These are phyloP conservation scores for Chrysocyon brachyurus DNA, from an alignment of 2,797 vertebrate species.

Conservation along the genomic window DNA sequence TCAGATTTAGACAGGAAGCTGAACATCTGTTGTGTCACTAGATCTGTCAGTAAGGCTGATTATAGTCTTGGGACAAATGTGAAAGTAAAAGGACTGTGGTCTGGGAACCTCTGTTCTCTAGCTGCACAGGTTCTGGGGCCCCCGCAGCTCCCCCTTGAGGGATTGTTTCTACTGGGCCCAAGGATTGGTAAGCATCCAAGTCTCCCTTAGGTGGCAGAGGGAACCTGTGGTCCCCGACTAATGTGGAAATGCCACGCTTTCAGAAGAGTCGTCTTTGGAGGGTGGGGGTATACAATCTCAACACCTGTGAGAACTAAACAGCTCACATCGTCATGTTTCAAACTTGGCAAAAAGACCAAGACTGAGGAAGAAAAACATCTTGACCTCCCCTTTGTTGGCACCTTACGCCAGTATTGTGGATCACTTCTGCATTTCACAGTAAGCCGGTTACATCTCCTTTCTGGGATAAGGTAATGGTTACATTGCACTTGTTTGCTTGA, in stretches of 20 bases:
- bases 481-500: constrained; percentile 72
- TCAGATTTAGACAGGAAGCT: background rate
- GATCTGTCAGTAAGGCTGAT: background rate
- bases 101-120: background rate
- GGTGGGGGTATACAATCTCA: background rate
- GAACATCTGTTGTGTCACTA: constrained; percentile 10
- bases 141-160: rapidly evolving
- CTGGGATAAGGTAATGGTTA: background rate
- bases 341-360: background rate
- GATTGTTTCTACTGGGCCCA: background rate
- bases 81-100: background rate
- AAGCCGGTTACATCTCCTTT: constrained; percentile 60
- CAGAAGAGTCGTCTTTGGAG: background rate
- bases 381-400: constrained; percentile 13
- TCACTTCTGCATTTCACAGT: constrained; percentile 71
- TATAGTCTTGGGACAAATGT: background rate
- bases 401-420: constrained; percentile 22
- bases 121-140: background rate
- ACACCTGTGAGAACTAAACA: background rate
- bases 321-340: background rate
- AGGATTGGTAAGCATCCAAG: too few species aligned
- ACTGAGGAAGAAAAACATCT: background rate
- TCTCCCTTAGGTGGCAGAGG: background rate
- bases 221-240: background rate
- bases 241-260: background rate